Evolutionary conservation across 2,888 invertebrate genomes (phyloP), one percentile per base, ranked within the genome.

Genomic region (Hypsopygia costalis): DNA sequence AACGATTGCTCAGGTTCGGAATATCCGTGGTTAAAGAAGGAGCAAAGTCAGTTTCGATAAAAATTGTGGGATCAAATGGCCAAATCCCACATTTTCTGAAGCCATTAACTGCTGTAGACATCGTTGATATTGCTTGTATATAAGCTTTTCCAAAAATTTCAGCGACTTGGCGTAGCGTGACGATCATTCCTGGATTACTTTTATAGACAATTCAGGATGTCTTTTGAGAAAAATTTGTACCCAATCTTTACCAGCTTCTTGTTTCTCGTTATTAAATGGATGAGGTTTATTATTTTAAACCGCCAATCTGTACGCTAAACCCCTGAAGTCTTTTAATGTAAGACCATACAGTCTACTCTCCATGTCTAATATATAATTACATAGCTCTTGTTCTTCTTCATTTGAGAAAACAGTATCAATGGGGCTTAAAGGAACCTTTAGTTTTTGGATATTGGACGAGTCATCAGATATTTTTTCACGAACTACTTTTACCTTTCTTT

Each of bases 191-290:
- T 8, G 48, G 43, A 32, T 43, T 41, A 9, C 36, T 41, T n/a
- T n/a, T n/a, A n/a, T n/a, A n/a, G n/a, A n/a, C n/a, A n/a, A n/a
- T n/a, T n/a, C n/a, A n/a, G n/a, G n/a, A n/a, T n/a, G n/a, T n/a
- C n/a, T n/a, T n/a, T n/a, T n/a, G n/a, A n/a, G n/a, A n/a, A n/a
- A n/a, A n/a, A 34, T 37, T 6, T 44, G 36, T n/a, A 56, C 8
- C 65, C 68, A 68, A 21, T 69, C 62, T 45, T 49, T 47, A 6
- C 70, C 66, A 36, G 69, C 62, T 36, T 48, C 45, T 49, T 50
- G 27, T 46, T 56, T 60, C n/a, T 49, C 34, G 33, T 43, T 34
- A 34, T 64, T 63, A 46, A 71, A 71, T 34, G 44, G 43, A 48
- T 66, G 49, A 1, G 21, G 20, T 9, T 57, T 67, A 34, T 49